These are phyloP conservation scores for Brachionus manjavacas DNA, from an alignment of 1,140 invertebrate species.

Conservation along the genomic window DNA sequence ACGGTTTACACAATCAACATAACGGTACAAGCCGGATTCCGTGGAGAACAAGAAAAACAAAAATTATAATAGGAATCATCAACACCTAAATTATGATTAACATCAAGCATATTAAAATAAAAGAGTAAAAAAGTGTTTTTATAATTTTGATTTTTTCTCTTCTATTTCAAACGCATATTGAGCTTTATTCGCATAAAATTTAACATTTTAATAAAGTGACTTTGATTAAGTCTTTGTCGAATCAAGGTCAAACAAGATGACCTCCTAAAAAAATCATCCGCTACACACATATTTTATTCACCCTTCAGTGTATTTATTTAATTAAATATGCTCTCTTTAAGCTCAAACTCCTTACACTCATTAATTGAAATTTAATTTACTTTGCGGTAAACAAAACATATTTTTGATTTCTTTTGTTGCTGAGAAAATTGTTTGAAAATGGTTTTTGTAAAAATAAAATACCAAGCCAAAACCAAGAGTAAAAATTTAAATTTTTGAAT, in stretches of 20 bases:
- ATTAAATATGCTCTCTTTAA: not conserved
- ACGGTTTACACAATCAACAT: not conserved
- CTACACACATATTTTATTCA: not conserved
- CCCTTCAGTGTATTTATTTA: not conserved
- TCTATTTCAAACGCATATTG: not conserved
- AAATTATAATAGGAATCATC: constrained; percentile 13
- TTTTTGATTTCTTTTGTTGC: not conserved
- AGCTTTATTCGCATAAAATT: constrained; percentile 13
- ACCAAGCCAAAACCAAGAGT: not conserved
- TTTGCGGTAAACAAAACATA: not conserved
- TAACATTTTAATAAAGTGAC: not conserved
- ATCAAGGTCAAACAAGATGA: not conserved
- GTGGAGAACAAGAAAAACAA: not conserved
- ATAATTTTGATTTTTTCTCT: constrained; percentile 3
- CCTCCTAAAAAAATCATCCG: not conserved
- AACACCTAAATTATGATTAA: constrained; percentile 38
- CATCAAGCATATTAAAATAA: constrained; percentile 16
- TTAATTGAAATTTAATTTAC: not conserved
- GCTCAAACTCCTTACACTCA: not conserved
- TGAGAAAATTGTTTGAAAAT: not conserved
- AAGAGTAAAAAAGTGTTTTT: not conserved
- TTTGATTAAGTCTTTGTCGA: constrained; percentile 13
- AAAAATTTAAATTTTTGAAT: not conserved
- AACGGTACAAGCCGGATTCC: not conserved
- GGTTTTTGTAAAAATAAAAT: not conserved